Conservation (phyloP, 2,797 vertebrate species). For the Philypnodon macrostomus region DNA sequence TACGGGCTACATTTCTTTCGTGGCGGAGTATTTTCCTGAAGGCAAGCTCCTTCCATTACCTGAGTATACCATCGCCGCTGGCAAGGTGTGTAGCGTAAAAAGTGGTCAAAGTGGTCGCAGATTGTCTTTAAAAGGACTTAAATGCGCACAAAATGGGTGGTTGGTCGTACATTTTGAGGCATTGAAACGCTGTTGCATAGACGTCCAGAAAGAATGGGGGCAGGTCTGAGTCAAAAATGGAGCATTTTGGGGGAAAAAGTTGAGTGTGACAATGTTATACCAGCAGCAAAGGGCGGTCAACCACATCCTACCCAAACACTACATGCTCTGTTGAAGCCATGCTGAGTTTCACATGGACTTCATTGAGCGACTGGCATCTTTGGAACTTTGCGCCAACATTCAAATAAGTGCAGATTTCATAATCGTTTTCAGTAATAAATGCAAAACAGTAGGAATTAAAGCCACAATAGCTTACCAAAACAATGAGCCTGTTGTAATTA, state of each 20-base stretch:
- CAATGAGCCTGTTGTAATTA: no score
- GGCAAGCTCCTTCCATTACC: neutral
- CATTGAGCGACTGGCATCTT: no score
- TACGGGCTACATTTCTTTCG: neutral
- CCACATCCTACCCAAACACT: neutral
- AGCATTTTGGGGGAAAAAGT: neutral
- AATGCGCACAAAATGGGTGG: neutral
- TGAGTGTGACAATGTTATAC: no score
- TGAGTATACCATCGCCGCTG: neutral
- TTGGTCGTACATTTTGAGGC: neutral
- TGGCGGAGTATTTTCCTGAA: neutral
- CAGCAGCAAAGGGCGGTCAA: neutral
- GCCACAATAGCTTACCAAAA: no score
- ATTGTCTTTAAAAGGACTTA: neutral
- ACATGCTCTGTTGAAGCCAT: neutral
- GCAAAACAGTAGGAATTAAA: no score
- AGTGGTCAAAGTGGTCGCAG: neutral
- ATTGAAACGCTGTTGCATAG: neutral
- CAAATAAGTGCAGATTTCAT: no score
- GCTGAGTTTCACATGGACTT: neutral
- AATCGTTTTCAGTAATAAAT: no score
- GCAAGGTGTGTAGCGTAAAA: neutral
- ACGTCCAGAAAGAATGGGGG: constrained; percentile 11
- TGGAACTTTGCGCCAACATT: no score
- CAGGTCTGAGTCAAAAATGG: constrained; percentile 18